A percentile compares a stretch with the other conserved stretches of the same genome.
Evolutionary conservation across 2,888 invertebrate genomes (phyloP).

Genomic region (Apotomis turbidana): DNA sequence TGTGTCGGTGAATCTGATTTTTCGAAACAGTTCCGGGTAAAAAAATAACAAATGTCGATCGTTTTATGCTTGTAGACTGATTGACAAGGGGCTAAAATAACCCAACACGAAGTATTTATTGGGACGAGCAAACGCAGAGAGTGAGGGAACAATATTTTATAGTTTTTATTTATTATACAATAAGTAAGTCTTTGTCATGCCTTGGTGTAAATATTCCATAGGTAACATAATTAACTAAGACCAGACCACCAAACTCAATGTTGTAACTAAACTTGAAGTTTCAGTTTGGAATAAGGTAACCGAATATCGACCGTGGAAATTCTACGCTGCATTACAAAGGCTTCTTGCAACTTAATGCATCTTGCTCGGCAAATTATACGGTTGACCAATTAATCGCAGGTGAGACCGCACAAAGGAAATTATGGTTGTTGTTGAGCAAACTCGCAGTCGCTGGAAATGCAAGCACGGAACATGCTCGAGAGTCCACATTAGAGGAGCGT

Average conservation of each 20-base stretch:
- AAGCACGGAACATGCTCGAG: not conserved
- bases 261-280: not conserved
- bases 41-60: no score
- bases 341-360: not conserved
- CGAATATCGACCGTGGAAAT: not conserved
- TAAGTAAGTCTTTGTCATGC: no score
- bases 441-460: not conserved
- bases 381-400: not conserved
- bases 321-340: not conserved
- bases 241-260: not conserved
- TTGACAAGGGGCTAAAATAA: no score
- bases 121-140: no score
- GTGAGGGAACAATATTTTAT: no score
- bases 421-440: constrained; percentile 7
- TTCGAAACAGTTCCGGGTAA: no score
- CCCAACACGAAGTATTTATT: no score
- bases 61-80: no score
- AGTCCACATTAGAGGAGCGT: not conserved
- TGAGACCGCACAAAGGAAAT: constrained; percentile 11
- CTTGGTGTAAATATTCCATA: no score
- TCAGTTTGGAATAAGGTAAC: not conserved
- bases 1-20: no score
- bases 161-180: no score
- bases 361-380: not conserved
- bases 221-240: no score